Conservation (phyloP, 2,797 vertebrate genomes). For the Chromobotia macracanthus region DNA sequence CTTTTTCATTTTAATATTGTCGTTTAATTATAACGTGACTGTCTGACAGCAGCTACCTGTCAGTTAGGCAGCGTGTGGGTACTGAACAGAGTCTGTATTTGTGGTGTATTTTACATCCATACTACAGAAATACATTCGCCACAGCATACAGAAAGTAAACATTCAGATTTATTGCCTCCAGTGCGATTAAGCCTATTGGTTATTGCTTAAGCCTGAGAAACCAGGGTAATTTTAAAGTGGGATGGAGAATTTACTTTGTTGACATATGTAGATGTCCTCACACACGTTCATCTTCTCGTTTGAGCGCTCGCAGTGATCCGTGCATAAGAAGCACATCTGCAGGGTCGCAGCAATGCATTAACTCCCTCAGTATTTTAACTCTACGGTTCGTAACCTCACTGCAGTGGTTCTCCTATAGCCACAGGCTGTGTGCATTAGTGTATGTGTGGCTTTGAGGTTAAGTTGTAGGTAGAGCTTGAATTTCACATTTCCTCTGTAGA, state of each 20-base stretch:
- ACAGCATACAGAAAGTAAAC: constrained; percentile 26
- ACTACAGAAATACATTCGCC: background rate
- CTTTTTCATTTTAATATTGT: no score
- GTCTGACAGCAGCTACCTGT: no score
- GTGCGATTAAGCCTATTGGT: constrained; percentile 38
- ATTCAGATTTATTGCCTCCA: constrained; percentile 34
- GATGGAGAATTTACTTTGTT: constrained; percentile 25
- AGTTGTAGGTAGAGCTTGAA: no score
- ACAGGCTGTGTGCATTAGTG: background rate
- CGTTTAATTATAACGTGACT: no score
- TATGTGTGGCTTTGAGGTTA: background rate
- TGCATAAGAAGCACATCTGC: constrained; percentile 27
- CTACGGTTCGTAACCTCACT: constrained; percentile 22
- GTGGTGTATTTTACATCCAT: background rate
- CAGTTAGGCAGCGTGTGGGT: no score
- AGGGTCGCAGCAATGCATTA: constrained; percentile 12
- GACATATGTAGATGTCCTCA: constrained; percentile 31
- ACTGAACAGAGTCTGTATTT: background rate
- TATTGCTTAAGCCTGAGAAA: constrained; percentile 31
- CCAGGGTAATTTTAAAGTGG: constrained; percentile 3
- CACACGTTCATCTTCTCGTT: background rate
- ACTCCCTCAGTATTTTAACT: constrained; percentile 23
- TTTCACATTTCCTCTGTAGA: no score
- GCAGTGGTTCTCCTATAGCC: constrained; percentile 32
- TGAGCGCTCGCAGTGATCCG: constrained; percentile 23